phyloP scores from a whole-genome alignment of 2,797 vertebrate genomes.

The Sebastes taczanowskii region DNA sequence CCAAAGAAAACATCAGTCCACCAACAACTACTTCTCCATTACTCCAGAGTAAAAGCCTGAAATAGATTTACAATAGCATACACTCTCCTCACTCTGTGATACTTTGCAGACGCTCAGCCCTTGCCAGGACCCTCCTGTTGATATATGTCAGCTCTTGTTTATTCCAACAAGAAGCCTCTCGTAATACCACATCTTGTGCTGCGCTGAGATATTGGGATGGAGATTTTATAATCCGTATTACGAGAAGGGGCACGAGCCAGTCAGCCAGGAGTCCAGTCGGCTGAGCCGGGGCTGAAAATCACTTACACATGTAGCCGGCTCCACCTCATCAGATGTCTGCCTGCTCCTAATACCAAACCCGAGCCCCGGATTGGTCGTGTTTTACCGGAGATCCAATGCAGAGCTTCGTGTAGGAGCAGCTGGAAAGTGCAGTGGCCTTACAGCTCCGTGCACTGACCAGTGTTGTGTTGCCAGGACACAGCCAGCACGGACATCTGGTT shows the following conservation, averaged over 20 bases:
- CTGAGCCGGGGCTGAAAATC: constrained; percentile 75
- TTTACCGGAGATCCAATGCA: constrained; percentile 48
- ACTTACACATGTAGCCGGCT: constrained; percentile 77
- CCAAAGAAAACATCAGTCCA: background rate
- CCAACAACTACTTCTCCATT: background rate
- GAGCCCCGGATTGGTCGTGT: constrained; percentile 52
- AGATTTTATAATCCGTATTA: constrained; percentile 75
- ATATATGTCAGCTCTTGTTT: constrained; percentile 46
- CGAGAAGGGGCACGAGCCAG: constrained; percentile 57
- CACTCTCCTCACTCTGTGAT: constrained; percentile 29
- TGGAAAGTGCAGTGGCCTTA: constrained; percentile 56
- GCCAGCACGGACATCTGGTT: constrained; percentile 80
- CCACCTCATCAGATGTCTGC: constrained; percentile 71
- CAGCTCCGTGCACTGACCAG: constrained; percentile 57
- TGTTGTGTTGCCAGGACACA: constrained; percentile 81
- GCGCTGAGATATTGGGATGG: constrained; percentile 43
- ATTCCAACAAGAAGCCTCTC: constrained; percentile 36
- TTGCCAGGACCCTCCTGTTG: constrained; percentile 23
- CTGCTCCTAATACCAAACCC: constrained; percentile 66
- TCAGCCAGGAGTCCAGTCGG: constrained; percentile 62
- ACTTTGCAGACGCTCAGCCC: constrained; percentile 20
- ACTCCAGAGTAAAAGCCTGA: constrained; percentile 2
- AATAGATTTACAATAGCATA: constrained; percentile 15
- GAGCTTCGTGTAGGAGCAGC: constrained; percentile 59
- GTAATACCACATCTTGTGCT: constrained; percentile 51